A percentile compares a stretch with the other conserved stretches of the same genome.
These are phyloP conservation scores for Papilio aristodemus DNA, from an alignment of 1,140 invertebrate genomes.

Conservation along the genomic window DNA sequence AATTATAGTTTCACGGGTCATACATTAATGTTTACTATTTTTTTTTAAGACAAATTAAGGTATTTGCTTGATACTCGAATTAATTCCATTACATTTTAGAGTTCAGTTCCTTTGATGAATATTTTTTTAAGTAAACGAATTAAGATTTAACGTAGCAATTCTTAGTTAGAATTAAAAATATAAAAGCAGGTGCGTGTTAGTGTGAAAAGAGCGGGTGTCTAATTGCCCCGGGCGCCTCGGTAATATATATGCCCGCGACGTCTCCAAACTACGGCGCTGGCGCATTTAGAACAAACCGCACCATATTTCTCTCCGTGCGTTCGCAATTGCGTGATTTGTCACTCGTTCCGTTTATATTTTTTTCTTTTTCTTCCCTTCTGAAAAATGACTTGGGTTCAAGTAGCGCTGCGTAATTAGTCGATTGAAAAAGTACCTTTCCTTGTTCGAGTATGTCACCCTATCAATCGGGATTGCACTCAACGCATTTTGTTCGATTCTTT, in stretches of 20 bases:
- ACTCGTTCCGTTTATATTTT: conserved; percentile 62
- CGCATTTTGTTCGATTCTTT: conserved; percentile 48
- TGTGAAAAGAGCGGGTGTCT: conserved; percentile 36
- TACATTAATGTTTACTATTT: too few relatives aligned
- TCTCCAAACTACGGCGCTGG: conserved; percentile 48
- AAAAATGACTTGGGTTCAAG: conserved; percentile 69
- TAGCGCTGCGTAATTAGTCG: conserved; percentile 67
- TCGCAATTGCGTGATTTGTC: conserved; percentile 78
- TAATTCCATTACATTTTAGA: too few relatives aligned
- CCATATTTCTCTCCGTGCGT: conserved; percentile 73
- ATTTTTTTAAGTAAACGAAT: not conserved
- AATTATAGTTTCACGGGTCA: too few relatives aligned
- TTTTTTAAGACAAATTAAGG: too few relatives aligned
- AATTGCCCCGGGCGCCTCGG: conserved; percentile 48
- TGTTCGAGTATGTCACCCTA: conserved; percentile 50
- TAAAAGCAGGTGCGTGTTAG: conserved; percentile 18
- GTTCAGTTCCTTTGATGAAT: too few relatives aligned
- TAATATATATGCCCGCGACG: conserved; percentile 47
- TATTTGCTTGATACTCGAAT: too few relatives aligned
- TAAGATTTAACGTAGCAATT: not conserved
- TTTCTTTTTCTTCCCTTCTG: conserved; percentile 56
- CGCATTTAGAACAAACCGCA: conserved; percentile 73
- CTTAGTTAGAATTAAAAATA: conserved; percentile 3
- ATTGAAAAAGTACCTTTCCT: conserved; percentile 69
- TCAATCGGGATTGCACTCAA: conserved; percentile 42